Evolutionary conservation across 2,888 invertebrate species (phyloP), one percentile per base, ranked within the genome.

Genomic region (Scaptomyza reducta): DNA sequence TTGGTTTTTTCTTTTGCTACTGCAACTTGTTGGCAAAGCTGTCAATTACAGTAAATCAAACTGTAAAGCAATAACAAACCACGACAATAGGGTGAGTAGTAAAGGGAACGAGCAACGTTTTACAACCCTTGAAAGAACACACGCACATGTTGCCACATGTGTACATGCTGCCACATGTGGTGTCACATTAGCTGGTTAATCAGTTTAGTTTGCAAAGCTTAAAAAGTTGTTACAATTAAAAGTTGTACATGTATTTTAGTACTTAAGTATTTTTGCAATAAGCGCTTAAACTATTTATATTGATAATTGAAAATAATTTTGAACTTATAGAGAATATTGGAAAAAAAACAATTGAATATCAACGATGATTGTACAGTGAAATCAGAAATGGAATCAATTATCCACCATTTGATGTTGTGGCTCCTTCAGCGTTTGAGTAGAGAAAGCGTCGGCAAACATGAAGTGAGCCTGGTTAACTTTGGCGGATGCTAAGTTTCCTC

Each of bases 11-110:
- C 3, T 38, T 2, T 22, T 35, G 31, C 42, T 11, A 49, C 46
- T 11, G 31, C 42, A 13, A 49, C 46, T 11, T 33, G 44, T 14
- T 33, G 29, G 44, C 41, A 53, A 18, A 31, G 11, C 16, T 50
- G 45, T 47, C 66, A 47, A 53, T 42, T 33, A 11, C 50, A 64
- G 47, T 56, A 56, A 64, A 70, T 64, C 70, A 70, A 57, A 51
- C 50, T 14, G 44, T 25, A 18, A 31, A n/a, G 16, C 13, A 29
- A 33, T 29, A 35, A n/a, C 11, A 16, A 54, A 22, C 1, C 9
- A 18, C 3, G 0, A 7, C 7, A 41, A 16, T 27, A 6, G 25
- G 13, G n/a, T 38, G 14, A 35, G 35, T n/a, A 35, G 35, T n/a
- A n/a, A 27, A 41, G n/a, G 5, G 3, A n/a, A 31, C 16, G 9